phyloP scores from a whole-genome alignment of 2,888 invertebrate genomes.

The Drosophila trichaetosa region DNA sequence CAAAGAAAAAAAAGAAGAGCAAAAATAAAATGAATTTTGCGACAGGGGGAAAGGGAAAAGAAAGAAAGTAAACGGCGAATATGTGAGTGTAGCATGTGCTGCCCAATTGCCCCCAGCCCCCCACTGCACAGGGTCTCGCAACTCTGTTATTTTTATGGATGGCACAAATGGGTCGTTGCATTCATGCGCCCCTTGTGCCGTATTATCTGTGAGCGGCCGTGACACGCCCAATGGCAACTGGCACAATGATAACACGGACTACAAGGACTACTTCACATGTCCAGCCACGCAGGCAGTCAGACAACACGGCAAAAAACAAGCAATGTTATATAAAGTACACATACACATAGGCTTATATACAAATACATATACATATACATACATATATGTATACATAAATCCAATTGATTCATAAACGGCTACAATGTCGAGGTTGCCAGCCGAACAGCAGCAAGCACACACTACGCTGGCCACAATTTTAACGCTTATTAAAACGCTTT shows the following conservation, averaged over 20 bases:
- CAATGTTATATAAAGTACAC: background rate
- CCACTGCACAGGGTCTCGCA: background rate
- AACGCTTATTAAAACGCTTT: conserved; percentile 57
- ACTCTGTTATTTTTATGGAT: conserved; percentile 60
- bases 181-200: conserved; percentile 44
- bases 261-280: conserved; percentile 34
- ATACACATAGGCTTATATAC: background rate
- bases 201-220: conserved; percentile 33
- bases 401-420: conserved; percentile 60
- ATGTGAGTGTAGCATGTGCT: conserved; percentile 8
- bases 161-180: conserved; percentile 58
- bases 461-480: conserved; percentile 26
- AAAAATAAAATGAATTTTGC: conserved; percentile 1
- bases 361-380: background rate
- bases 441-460: background rate
- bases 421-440: conserved; percentile 31
- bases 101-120: background rate
- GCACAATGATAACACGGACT: conserved; percentile 47
- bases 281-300: conserved; percentile 9
- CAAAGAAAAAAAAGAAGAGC: conserved; percentile 1
- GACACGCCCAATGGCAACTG: conserved; percentile 45
- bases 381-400: conserved; percentile 36
- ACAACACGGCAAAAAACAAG: background rate
- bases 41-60: background rate
- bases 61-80: conserved; percentile 32